Evolutionary conservation across 2,797 vertebrate species (phyloP).

Genomic region (Distichodus sexfasciatus): DNA sequence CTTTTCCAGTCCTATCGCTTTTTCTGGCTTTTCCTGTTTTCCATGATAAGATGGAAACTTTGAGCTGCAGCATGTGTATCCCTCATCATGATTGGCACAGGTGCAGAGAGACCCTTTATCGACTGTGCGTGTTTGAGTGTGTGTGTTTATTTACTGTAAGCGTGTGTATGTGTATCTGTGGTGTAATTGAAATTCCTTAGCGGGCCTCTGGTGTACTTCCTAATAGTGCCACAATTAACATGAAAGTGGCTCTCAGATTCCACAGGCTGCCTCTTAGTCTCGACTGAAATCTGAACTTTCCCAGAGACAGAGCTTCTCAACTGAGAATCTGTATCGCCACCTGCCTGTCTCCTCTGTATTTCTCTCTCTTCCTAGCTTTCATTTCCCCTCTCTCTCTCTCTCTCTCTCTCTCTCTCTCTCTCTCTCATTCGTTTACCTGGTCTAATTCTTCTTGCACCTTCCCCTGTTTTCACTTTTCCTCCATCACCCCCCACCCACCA

Average conservation of each 20-base stretch:
- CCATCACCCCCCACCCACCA: background rate
- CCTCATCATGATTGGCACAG: conserved; percentile 42
- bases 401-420: background rate
- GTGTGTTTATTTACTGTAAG: conserved; percentile 54
- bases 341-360: no score
- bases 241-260: conserved; percentile 44
- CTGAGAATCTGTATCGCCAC: no score
- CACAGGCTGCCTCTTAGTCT: background rate
- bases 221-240: conserved; percentile 47
- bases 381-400: background rate
- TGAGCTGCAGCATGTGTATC: conserved; percentile 29
- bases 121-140: conserved; percentile 6
- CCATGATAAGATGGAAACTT: conserved; percentile 52
- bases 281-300: no score
- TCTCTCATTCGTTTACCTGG: background rate
- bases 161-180: conserved; percentile 47
- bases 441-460: no score
- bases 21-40: conserved; percentile 20
- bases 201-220: conserved; percentile 35
- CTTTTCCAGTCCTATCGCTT: background rate
- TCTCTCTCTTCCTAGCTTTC: background rate
- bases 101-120: conserved; percentile 31
- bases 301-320: no score
- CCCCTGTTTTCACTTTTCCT: background rate
- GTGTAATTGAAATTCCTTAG: conserved; percentile 56